Conservation (phyloP, 1,140 invertebrate species). For the Nymphalis io region DNA sequence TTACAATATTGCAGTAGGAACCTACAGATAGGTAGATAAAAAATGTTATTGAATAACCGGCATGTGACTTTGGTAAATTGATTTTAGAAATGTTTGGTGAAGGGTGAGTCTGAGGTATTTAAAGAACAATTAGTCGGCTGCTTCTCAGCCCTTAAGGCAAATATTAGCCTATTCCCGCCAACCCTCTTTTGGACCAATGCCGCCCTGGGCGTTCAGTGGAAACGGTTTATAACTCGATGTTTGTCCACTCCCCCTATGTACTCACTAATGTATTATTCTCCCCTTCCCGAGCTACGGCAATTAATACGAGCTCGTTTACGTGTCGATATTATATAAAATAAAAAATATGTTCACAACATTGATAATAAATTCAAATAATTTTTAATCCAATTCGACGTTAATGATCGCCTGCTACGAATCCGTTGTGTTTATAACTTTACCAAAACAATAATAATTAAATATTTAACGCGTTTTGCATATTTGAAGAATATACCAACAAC, state of each 20-base stretch:
- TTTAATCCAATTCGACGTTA: too few relatives aligned
- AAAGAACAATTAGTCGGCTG: constrained; percentile 79
- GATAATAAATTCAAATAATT: too few relatives aligned
- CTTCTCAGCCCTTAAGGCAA: constrained; percentile 73
- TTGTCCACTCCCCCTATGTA: constrained; percentile 68
- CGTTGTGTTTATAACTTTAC: too few relatives aligned
- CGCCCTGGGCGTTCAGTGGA: constrained; percentile 67
- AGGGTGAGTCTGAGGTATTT: constrained; percentile 72
- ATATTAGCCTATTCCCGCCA: constrained; percentile 78
- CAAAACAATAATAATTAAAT: too few relatives aligned
- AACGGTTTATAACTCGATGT: constrained; percentile 71
- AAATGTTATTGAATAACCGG: constrained; percentile 45
- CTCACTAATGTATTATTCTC: constrained; percentile 51
- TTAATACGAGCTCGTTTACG: constrained; percentile 51
- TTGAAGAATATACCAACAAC: too few relatives aligned
- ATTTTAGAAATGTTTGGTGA: constrained; percentile 70
- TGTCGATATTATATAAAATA: constrained; percentile 9
- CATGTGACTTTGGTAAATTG: constrained; percentile 68
- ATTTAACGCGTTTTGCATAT: too few relatives aligned
- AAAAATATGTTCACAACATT: neutral
- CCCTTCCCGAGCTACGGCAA: constrained; percentile 52
- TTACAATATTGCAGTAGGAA: too few relatives aligned
- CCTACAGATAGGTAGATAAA: too few relatives aligned
- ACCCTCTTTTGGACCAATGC: constrained; percentile 69
- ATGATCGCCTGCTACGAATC: too few relatives aligned